Percentiles rank a stretch among this genome's conserved stretches.
Evolutionary conservation across 1,140 invertebrate genomes (phyloP).

Genomic region (Drosophila lacteicornis): DNA sequence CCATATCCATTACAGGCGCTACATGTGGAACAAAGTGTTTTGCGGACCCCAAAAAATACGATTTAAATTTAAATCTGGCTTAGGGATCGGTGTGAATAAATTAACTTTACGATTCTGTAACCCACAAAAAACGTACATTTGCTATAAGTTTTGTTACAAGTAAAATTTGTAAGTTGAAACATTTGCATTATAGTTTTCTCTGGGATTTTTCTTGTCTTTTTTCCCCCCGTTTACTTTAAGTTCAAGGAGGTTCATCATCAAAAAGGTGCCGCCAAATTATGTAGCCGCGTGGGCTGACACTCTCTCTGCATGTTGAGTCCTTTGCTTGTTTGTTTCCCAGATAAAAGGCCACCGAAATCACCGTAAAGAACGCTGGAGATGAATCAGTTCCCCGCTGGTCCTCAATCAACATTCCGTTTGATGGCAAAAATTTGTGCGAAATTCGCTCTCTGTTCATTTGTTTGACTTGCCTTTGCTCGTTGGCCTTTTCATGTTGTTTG

Average conservation of each 20-base stretch:
- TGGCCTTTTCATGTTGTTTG: conserved; percentile 30
- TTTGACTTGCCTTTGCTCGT: conserved; percentile 10
- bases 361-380: conserved; percentile 1
- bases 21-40: conserved; percentile 14
- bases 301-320: conserved; percentile 1
- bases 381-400: conserved; percentile 21
- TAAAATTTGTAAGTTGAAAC: neutral
- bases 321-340: conserved; percentile 13
- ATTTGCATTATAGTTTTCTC: neutral
- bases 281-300: conserved; percentile 28
- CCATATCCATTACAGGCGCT: conserved; percentile 25
- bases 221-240: neutral
- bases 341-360: conserved; percentile 26
- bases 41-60: neutral
- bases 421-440: conserved; percentile 38
- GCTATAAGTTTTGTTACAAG: too few relatives aligned
- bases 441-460: conserved; percentile 23
- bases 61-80: conserved; percentile 24
- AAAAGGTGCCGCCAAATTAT: conserved; percentile 47
- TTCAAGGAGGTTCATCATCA: conserved; percentile 4
- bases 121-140: neutral
- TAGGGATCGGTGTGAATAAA: conserved; percentile 2
- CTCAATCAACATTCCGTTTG: conserved; percentile 37
- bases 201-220: neutral
- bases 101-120: neutral